phyloP scores from a whole-genome alignment of 2,797 vertebrate species.

The Cetoscarus ocellatus region DNA sequence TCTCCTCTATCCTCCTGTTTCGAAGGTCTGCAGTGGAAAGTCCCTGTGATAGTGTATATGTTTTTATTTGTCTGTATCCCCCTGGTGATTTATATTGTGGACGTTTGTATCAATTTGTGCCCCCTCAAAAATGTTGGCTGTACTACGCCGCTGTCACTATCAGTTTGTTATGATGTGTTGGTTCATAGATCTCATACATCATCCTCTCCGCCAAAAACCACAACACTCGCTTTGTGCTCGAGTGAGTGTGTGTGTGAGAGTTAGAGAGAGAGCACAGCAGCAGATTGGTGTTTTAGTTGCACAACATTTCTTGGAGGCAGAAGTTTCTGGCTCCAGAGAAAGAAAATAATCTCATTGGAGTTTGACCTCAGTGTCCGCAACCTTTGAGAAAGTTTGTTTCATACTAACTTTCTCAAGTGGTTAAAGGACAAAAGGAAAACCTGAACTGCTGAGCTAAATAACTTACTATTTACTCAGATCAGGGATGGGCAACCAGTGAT shows the following conservation, averaged over 20 bases:
- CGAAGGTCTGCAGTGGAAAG: conserved; percentile 20
- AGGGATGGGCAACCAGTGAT: too few relatives aligned
- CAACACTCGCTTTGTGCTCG: conserved; percentile 13
- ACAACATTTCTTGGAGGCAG: conserved; percentile 32
- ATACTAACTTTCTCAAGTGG: neutral
- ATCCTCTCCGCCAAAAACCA: conserved; percentile 30
- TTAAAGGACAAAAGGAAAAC: neutral
- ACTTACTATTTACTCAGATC: neutral
- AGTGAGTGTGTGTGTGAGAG: conserved; percentile 9
- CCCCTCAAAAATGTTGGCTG: conserved; percentile 42
- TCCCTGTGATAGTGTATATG: conserved; percentile 15
- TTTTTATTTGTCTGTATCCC: conserved; percentile 33
- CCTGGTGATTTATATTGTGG: conserved; percentile 39
- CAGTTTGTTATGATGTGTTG: conserved; percentile 54
- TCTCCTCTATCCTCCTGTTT: neutral
- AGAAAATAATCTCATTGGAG: conserved; percentile 32
- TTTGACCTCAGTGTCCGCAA: conserved; percentile 15
- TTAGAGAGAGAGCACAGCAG: conserved; percentile 1
- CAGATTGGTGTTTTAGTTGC: conserved; percentile 28
- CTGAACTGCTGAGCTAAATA: neutral
- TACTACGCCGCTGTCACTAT: conserved; percentile 36
- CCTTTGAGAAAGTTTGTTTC: conserved; percentile 9
- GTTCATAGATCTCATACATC: conserved; percentile 54
- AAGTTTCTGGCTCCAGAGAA: conserved; percentile 26
- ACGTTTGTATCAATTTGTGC: conserved; percentile 44